Evolutionary conservation across 2,888 invertebrate genomes (phyloP).

Genomic region (Beris morrisii): DNA sequence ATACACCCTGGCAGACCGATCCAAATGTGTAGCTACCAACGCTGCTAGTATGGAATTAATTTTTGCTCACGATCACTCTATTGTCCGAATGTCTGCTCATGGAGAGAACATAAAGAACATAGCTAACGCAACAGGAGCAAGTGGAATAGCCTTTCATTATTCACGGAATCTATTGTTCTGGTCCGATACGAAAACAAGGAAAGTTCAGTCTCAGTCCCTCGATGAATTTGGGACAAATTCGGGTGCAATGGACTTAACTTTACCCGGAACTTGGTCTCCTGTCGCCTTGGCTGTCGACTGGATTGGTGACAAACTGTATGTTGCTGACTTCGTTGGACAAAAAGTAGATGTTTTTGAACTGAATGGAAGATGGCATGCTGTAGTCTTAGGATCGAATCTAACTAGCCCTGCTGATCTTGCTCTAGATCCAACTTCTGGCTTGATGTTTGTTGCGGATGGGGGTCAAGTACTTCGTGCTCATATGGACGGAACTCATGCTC

Average conservation of each 20-base stretch:
- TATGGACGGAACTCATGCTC: conserved; percentile 89
- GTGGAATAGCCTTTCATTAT: conserved; percentile 84
- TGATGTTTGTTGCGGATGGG: conserved; percentile 85
- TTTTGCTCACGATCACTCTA: conserved; percentile 71
- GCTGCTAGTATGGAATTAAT: conserved; percentile 64
- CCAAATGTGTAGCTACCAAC: conserved; percentile 66
- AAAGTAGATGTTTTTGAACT: conserved; percentile 93
- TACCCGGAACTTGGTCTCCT: conserved; percentile 86
- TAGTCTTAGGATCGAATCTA: conserved; percentile 87
- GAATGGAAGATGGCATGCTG: conserved; percentile 83
- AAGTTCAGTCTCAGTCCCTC: conserved; percentile 63
- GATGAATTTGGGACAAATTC: conserved; percentile 57
- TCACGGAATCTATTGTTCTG: conserved; percentile 77
- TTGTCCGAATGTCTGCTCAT: conserved; percentile 70
- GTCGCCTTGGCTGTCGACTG: conserved; percentile 94
- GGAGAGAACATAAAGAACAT: conserved; percentile 66
- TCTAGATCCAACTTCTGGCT: conserved; percentile 86
- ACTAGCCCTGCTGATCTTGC: conserved; percentile 90
- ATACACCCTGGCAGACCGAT: conserved; percentile 65
- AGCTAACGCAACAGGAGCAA: conserved; percentile 82
- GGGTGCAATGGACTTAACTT: conserved; percentile 64
- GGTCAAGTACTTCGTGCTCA: conserved; percentile 83
- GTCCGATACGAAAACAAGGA: conserved; percentile 86
- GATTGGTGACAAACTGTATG: conserved; percentile 94
- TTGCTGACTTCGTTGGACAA: conserved; percentile 89